Conservation (phyloP, 2,113 vertebrate species). For the Himantopus leucocephalus region DNA sequence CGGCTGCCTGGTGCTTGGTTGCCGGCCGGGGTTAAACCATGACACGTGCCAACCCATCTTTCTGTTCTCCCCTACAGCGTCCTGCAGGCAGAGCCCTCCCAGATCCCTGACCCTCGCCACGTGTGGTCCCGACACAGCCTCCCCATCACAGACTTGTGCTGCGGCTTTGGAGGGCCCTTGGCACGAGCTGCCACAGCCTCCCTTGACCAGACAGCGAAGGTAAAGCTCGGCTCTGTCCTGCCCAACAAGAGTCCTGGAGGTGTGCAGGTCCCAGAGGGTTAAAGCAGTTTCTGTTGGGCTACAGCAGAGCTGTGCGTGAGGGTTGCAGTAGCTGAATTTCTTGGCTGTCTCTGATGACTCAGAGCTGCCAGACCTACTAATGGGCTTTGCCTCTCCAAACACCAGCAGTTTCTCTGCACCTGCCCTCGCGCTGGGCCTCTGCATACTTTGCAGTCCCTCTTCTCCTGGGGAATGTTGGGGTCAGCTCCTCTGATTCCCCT, state of each 20-base stretch:
- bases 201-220: slow-evolving; percentile 94
- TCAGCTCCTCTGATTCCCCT: neutral
- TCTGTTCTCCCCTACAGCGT: slow-evolving; percentile 73
- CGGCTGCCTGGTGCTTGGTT: neutral
- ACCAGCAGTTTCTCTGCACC: neutral
- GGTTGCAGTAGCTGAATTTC: slow-evolving; percentile 6
- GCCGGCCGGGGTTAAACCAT: neutral
- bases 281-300: neutral
- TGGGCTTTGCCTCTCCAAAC: neutral
- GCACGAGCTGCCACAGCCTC: slow-evolving; percentile 87
- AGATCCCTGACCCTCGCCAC: slow-evolving; percentile 84
- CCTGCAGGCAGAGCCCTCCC: slow-evolving; percentile 84
- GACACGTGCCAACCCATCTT: neutral
- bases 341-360: slow-evolving; percentile 48
- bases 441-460: neutral
- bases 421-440: neutral
- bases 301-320: neutral
- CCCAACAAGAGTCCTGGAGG: neutral
- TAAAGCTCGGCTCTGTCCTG: neutral
- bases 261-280: neutral
- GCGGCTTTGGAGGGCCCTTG: slow-evolving; percentile 88
- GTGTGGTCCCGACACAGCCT: slow-evolving; percentile 90
- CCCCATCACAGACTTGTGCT: slow-evolving; percentile 93
- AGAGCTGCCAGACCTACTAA: slow-evolving; percentile 32
- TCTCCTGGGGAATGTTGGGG: neutral